Conservation (phyloP, 2,888 invertebrate genomes). For the Tenthredo scrophulariae region DNA sequence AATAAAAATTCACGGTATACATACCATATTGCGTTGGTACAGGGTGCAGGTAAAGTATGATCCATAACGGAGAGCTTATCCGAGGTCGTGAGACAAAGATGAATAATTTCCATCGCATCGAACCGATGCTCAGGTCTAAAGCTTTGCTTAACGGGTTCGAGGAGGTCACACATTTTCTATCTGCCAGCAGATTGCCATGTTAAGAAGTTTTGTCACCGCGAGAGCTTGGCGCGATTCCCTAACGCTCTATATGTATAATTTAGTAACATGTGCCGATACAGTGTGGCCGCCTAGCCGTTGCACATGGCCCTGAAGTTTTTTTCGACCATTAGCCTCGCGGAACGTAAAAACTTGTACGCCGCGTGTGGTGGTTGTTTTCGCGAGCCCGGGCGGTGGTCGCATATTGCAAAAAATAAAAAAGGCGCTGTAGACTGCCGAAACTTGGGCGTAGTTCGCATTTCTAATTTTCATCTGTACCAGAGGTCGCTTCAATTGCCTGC, state of each 20-base stretch:
- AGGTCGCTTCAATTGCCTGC: neutral
- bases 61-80: neutral
- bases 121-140: neutral
- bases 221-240: neutral
- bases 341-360: constrained; percentile 26
- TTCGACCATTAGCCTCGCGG: constrained; percentile 3
- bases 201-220: neutral
- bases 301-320: constrained; percentile 45
- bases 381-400: constrained; percentile 30
- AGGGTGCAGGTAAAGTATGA: constrained; percentile 17
- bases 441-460: neutral
- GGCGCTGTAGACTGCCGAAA: constrained; percentile 9
- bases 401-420: neutral
- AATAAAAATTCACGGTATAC: constrained; percentile 36
- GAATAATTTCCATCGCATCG: neutral
- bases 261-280: constrained; percentile 29
- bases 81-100: neutral
- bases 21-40: constrained; percentile 5
- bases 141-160: neutral
- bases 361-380: constrained; percentile 47
- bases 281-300: neutral
- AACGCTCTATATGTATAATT: neutral
- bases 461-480: neutral
- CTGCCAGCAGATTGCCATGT: neutral
- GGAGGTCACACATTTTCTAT: neutral